Conservation (phyloP, 2,888 invertebrate genomes). For the Agrochola litura region DNA sequence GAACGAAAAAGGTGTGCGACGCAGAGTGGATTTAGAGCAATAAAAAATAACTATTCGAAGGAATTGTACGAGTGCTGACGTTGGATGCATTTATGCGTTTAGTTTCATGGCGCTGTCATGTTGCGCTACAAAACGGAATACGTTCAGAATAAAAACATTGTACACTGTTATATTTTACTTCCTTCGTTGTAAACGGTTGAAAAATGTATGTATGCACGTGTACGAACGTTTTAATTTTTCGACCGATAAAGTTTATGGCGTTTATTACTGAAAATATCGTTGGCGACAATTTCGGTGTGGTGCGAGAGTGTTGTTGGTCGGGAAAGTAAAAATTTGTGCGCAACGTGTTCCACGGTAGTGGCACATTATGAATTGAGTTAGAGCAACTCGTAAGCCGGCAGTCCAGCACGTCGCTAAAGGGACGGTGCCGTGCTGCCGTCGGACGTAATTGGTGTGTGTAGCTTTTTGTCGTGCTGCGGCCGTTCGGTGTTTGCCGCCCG, state of each 20-base stretch:
- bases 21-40: constrained; percentile 77
- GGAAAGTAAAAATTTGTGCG: constrained; percentile 80
- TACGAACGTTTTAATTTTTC: constrained; percentile 62
- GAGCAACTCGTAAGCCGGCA: constrained; percentile 80
- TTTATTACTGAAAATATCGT: constrained; percentile 63
- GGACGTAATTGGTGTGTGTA: constrained; percentile 88
- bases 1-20: constrained; percentile 73
- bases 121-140: constrained; percentile 58
- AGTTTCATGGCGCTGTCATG: constrained; percentile 67
- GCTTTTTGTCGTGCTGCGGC: constrained; percentile 82
- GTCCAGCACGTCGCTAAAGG: constrained; percentile 75
- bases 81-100: constrained; percentile 74
- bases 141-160: constrained; percentile 62
- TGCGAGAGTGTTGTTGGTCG: constrained; percentile 69
- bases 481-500: constrained; percentile 83
- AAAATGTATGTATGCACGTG: constrained; percentile 63
- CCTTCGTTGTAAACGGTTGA: constrained; percentile 57
- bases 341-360: constrained; percentile 71
- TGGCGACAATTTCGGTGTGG: constrained; percentile 60
- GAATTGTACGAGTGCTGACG: constrained; percentile 76
- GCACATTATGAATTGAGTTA: constrained; percentile 87
- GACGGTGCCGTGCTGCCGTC: constrained; percentile 74
- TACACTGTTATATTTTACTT: constrained; percentile 59
- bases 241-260: constrained; percentile 62
- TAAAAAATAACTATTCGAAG: constrained; percentile 78